These are phyloP conservation scores for Drosophila meridiana DNA, from an alignment of 2,888 invertebrate genomes.

Conservation along the genomic window DNA sequence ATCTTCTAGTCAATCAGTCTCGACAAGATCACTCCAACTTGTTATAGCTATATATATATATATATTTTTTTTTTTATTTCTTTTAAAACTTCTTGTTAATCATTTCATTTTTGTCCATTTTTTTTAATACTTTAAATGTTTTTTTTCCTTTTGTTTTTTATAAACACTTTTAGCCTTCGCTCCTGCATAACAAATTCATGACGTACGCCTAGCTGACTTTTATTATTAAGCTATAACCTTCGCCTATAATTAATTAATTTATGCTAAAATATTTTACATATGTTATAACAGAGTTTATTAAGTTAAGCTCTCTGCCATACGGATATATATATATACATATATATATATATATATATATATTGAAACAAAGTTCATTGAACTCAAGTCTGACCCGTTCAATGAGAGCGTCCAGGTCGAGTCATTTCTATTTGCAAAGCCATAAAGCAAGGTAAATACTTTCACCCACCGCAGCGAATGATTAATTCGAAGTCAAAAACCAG, in stretches of 20 bases:
- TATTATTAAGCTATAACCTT: conserved; percentile 25
- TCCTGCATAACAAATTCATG: background rate
- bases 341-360: background rate
- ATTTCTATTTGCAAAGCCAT: conserved; percentile 27
- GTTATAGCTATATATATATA: no score
- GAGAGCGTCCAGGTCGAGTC: background rate
- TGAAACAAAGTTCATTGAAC: conserved; percentile 28
- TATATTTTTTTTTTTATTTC: no score
- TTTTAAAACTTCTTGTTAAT: no score
- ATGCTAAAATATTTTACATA: conserved; percentile 30
- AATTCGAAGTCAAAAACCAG: conserved; percentile 58
- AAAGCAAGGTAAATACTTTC: conserved; percentile 60
- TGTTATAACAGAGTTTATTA: conserved; percentile 35
- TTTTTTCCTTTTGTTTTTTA: background rate
- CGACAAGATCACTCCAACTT: no score
- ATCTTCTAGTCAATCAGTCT: no score
- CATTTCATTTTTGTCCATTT: no score
- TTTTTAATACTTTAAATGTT: no score
- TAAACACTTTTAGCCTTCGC: background rate
- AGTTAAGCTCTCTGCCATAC: background rate
- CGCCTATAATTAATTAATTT: conserved; percentile 25
- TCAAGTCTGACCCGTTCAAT: conserved; percentile 8
- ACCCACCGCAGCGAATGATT: conserved; percentile 56
- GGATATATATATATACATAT: background rate
- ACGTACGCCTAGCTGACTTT: background rate